Base-by-base conservation (phyloP, 2,888 invertebrate species). In the Sarcophaga caerulescens region DNA sequence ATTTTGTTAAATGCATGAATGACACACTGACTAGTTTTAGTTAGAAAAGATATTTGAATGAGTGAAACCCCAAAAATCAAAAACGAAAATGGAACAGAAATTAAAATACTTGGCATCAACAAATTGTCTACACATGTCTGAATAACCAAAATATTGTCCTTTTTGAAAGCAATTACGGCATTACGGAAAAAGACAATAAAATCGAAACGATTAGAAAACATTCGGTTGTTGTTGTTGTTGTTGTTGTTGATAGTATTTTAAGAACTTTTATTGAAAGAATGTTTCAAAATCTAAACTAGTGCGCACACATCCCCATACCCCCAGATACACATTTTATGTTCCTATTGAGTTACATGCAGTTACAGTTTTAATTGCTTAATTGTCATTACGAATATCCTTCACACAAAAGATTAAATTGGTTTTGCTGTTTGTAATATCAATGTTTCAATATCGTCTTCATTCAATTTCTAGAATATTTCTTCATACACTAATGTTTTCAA, bases 41-140 rank as follows among this genome's bases (percentile, higher is more conserved):
- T 60, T n/a, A n/a, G 21, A 19, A 21, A 19, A 60, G 60, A 73
- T 14, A 45, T 23, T 60, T 76, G 23, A 69, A 60, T 23, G 66
- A 57, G 17, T 57, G 17, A 57, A n/a, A 17, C 14, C 6, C 17
- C 14, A 25, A 60, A 66, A 21, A 45, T 25, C 73, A 52, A 76
- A 25, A 70, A 23, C 8, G 2, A 69, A 45, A 52, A 69, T n/a
- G 5, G 45, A 70, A 57, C 4, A 45, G 12, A 35, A 68, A 57
- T 35, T 35, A 12, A 66, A 52, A n/a, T 52, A 65, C 47, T 52
- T n/a, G 45, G 44, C 19, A 57, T 57, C 47, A 81, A 79, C 80
- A 83, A 85, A 85, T 80, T 76, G 76, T 69, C 59, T 83, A 73
- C 83, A 85, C 62, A 83, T 80, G 79, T 83, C 68, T 76, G 71